A percentile compares a stretch with the other conserved stretches of the same genome.
phyloP scores from a whole-genome alignment of 2,797 vertebrate genomes.

The Spheniscus humboldti region DNA sequence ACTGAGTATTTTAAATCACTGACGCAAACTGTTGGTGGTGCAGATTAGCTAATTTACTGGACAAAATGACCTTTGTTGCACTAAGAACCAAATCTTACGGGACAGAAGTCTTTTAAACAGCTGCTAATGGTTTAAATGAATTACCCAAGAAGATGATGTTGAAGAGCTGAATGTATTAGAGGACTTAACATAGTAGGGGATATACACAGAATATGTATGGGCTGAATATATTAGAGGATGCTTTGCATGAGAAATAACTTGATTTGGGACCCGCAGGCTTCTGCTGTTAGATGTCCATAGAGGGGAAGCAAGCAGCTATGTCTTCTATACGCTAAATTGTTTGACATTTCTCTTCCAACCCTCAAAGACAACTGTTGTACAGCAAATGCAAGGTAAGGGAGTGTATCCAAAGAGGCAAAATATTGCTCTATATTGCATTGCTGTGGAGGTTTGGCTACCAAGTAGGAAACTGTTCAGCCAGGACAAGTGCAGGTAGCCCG shows the following conservation, averaged over 20 bases:
- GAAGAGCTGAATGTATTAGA: not conserved
- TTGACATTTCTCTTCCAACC: not conserved
- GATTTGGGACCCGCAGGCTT: not conserved
- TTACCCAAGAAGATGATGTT: not conserved
- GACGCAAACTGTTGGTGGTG: not conserved
- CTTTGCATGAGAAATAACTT: not conserved
- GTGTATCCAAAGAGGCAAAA: not conserved
- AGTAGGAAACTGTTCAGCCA: not conserved
- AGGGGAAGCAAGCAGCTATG: not conserved
- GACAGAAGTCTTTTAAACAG: not conserved
- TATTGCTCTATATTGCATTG: not conserved
- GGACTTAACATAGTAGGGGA: not conserved
- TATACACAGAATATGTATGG: not conserved
- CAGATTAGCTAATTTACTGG: not conserved
- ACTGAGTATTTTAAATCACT: not conserved
- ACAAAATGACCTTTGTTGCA: not conserved
- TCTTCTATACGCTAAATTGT: not conserved
- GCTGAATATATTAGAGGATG: not conserved
- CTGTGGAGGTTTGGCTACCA: not conserved
- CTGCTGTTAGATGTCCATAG: not conserved
- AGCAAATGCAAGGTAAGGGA: not conserved
- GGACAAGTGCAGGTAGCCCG: not conserved
- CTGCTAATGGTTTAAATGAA: not conserved
- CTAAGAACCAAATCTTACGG: not conserved
- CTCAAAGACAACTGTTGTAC: not conserved